Evolutionary conservation across 2,113 vertebrate species (phyloP), one percentile per base, ranked within the genome.

Genomic region (Martes martes): DNA sequence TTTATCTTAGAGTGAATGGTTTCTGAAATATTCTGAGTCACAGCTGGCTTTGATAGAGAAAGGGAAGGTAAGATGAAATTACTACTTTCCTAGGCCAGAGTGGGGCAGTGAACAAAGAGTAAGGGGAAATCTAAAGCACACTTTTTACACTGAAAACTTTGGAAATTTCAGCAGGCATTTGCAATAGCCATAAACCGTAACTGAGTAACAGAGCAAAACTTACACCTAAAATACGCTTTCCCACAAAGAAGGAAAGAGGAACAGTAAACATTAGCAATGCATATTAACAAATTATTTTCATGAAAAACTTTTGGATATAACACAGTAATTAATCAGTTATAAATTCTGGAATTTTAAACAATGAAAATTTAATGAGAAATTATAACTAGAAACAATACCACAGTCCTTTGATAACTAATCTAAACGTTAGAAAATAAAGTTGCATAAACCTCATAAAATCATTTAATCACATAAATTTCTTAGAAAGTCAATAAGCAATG

Each of bases 11-110:
- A 84, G 23, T 52, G 26, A 91, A 39, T 67, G 7, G 33, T 57
- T 81, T 95, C 36, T 86, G 15, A 82, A 97, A 55, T 47, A 86
- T 52, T 92, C 55, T 87, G 33, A 86, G 76, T 93, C 42, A 52
- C 11, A 89, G 11, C 0, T 80, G 36, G 39, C 14, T 91, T 93
- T 89, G 23, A 76, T 5, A 55, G 65, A 74, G 61, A 65, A 31
- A 65, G 26, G 13, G 24, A 92, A 86, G 10, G 26, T 42, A 11
- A 80, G 10, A 36, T 47, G 19, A 69, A 47, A n/a, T 61, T 33
- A 59, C 7, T 47, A 6, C 13, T 36, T 57, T 23, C 45, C 26
- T 33, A 86, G 15, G 11, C 3, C 4, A 61, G 14, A 2, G 15
- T 8, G 33, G 94, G 19, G 6, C 76, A 39, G 8, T 28, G 21